These are phyloP conservation scores for Grammatotria lemairii DNA, from an alignment of 2,113 vertebrate species.

Conservation along the genomic window DNA sequence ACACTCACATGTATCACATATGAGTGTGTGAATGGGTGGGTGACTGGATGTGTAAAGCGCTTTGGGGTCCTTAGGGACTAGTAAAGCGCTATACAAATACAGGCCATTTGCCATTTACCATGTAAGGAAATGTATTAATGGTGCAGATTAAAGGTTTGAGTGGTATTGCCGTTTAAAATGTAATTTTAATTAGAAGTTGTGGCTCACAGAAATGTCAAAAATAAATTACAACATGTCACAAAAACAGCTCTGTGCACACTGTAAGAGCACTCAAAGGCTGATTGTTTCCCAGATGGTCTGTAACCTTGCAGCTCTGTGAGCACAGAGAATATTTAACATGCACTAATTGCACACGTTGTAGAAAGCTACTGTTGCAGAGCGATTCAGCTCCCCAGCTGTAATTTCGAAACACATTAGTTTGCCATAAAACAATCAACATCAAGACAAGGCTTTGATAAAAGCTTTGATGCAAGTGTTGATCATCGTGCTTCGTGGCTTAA, in stretches of 20 bases:
- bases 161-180: not conserved
- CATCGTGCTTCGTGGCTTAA: not conserved
- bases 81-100: not conserved
- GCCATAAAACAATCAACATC: not conserved
- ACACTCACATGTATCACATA: accelerated
- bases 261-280: not conserved
- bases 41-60: accelerated
- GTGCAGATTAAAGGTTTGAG: not conserved
- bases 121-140: not conserved
- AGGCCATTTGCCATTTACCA: not conserved
- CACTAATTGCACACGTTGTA: not conserved
- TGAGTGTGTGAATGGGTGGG: not conserved
- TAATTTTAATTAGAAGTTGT: not conserved
- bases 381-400: not conserved
- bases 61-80: not conserved
- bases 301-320: not conserved
- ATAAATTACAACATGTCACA: not conserved
- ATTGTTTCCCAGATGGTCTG: not conserved
- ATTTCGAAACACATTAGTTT: not conserved
- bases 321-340: not conserved
- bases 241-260: not conserved
- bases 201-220: not conserved
- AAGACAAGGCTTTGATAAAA: not conserved
- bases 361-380: not conserved
- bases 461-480: not conserved